phyloP scores from a whole-genome alignment of 2,888 invertebrate species.

The Plagodis dolabraria region DNA sequence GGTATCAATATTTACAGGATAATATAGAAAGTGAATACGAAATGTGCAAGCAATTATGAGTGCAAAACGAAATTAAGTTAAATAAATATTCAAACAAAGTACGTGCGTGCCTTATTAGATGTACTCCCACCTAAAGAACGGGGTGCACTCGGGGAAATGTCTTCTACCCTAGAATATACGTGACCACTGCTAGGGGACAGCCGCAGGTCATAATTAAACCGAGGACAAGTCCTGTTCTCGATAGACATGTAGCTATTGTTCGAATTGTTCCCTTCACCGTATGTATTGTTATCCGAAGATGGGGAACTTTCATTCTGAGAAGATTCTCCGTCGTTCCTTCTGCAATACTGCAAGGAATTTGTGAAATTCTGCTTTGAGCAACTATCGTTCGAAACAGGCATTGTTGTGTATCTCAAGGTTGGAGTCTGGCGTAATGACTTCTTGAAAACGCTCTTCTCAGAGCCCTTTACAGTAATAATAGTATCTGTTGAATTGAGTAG shows the following conservation, averaged over 20 bases:
- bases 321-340: slow-evolving; percentile 77
- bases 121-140: slow-evolving; percentile 67
- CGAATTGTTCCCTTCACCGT: slow-evolving; percentile 87
- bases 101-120: slow-evolving; percentile 75
- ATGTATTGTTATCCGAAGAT: slow-evolving; percentile 84
- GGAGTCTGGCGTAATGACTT: slow-evolving; percentile 78
- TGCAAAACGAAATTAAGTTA: slow-evolving; percentile 45
- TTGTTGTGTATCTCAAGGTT: slow-evolving; percentile 84
- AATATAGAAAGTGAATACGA: slow-evolving; percentile 45
- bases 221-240: slow-evolving; percentile 83
- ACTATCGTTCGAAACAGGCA: slow-evolving; percentile 81
- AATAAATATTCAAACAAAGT: slow-evolving; percentile 70
- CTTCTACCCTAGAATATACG: slow-evolving; percentile 82
- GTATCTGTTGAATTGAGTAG: slow-evolving; percentile 89
- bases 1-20: slow-evolving; percentile 55
- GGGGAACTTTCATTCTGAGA: slow-evolving; percentile 86
- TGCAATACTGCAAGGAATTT: slow-evolving; percentile 79
- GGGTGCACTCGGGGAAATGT: slow-evolving; percentile 75
- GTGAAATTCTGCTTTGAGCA: slow-evolving; percentile 84
- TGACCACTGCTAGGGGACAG: slow-evolving; percentile 81
- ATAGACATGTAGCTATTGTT: slow-evolving; percentile 89
- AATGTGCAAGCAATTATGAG: slow-evolving; percentile 50
- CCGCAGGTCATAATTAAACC: slow-evolving; percentile 84
- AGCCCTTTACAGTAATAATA: slow-evolving; percentile 78
- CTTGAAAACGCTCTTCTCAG: slow-evolving; percentile 80